A percentile compares a stretch with the other conserved stretches of the same genome.
Conservation (phyloP, 2,113 vertebrate genomes). For the Plectropomus leopardus region DNA sequence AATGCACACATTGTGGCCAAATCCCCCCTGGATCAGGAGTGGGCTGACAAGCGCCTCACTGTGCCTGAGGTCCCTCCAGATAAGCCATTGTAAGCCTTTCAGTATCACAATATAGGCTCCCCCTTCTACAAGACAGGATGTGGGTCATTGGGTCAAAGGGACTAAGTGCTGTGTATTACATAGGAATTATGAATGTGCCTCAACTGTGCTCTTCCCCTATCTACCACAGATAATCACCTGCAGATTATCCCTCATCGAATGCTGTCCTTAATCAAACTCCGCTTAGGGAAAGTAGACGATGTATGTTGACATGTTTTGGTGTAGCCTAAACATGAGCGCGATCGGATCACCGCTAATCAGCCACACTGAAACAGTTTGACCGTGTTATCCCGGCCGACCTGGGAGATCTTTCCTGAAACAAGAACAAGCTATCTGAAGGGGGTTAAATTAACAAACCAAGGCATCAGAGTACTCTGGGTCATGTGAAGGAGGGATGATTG, state of each 20-base stretch:
- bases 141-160: conserved; percentile 79
- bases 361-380: conserved; percentile 16
- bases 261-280: conserved; percentile 72
- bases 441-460: conserved; percentile 34
- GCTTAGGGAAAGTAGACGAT: conserved; percentile 67
- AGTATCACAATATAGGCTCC: conserved; percentile 75
- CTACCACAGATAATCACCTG: conserved; percentile 72
- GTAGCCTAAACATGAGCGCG: conserved; percentile 38
- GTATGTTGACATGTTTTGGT: conserved; percentile 58
- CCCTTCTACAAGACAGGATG: conserved; percentile 72
- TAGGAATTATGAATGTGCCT: conserved; percentile 76
- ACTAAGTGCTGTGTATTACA: conserved; percentile 75
- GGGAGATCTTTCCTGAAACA: conserved; percentile 16
- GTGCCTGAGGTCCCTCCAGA: conserved; percentile 74
- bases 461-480: conserved; percentile 11
- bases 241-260: conserved; percentile 73
- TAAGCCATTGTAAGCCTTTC: conserved; percentile 83
- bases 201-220: conserved; percentile 39
- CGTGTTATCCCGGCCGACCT: not conserved
- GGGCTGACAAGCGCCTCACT: conserved; percentile 80
- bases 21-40: conserved; percentile 71
- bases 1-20: conserved; percentile 80
- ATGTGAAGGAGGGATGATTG: conserved; percentile 25
- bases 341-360: conserved; percentile 48
- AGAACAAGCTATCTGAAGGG: conserved; percentile 32